Conservation (phyloP, 2,113 vertebrate species). For the Pavo muticus region DNA sequence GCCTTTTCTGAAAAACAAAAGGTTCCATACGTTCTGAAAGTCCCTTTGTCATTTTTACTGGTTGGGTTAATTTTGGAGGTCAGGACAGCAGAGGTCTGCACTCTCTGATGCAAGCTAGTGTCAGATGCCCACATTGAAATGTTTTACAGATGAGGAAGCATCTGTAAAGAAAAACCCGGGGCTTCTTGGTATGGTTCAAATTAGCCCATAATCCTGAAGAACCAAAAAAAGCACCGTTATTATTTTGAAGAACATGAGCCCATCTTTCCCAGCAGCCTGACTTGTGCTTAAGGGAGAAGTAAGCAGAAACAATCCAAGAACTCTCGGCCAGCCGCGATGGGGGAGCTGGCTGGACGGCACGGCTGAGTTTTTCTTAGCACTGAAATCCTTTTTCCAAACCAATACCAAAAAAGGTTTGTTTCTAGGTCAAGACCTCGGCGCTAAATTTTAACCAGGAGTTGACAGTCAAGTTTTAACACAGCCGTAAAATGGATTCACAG, state of each 20-base stretch:
- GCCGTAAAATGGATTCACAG: constrained; percentile 32
- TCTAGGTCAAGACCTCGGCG: constrained; percentile 65
- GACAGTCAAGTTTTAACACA: constrained; percentile 33
- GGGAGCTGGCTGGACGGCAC: not conserved
- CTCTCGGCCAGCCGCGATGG: not conserved
- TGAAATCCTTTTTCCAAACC: constrained; percentile 49
- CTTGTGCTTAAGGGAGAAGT: not conserved
- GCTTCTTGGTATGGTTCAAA: not conserved
- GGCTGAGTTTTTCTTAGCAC: not conserved
- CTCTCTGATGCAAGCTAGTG: not conserved
- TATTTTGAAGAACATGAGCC: not conserved
- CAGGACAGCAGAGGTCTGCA: not conserved
- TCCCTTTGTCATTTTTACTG: not conserved
- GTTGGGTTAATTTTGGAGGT: not conserved
- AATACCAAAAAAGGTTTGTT: constrained; percentile 70
- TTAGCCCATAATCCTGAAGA: not conserved
- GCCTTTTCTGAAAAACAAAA: not conserved
- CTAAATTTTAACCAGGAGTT: constrained; percentile 40
- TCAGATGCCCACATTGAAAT: not conserved
- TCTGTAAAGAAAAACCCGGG: not conserved
- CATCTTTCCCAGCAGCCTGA: not conserved
- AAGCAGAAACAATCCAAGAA: fast-evolving
- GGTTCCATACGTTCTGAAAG: not conserved
- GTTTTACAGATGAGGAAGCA: not conserved
- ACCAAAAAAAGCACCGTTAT: not conserved